Percentiles rank a stretch among this genome's conserved stretches.
Conservation (phyloP, 2,113 vertebrate species). For the Phocoena sinus region DNA sequence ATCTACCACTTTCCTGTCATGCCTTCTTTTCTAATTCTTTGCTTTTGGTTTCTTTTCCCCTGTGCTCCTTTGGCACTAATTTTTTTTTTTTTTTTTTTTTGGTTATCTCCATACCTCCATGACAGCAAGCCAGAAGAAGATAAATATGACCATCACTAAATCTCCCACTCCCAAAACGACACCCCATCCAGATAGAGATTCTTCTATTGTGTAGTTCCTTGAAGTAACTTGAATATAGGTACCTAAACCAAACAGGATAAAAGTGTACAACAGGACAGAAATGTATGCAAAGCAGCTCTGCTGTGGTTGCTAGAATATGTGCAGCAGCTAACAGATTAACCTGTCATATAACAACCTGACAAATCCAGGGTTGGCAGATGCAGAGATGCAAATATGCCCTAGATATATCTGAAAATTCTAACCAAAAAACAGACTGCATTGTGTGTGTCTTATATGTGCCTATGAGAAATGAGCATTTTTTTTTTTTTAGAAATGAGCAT, state of each 20-base stretch:
- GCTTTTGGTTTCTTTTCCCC: not conserved
- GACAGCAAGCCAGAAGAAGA: not conserved
- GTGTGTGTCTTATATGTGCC: not conserved
- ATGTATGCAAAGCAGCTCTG: not conserved
- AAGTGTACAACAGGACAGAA: not conserved
- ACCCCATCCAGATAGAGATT: not conserved
- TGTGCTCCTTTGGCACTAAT: not conserved
- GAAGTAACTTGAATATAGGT: not conserved
- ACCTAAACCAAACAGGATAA: not conserved
- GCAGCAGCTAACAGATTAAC: not conserved
- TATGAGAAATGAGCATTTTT: not conserved
- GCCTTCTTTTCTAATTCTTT: not conserved
- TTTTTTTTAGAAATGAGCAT: not conserved
- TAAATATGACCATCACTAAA: not conserved
- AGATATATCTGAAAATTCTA: not conserved
- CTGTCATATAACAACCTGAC: not conserved
- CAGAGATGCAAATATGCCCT: slow-evolving; percentile 5
- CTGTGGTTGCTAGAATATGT: not conserved
- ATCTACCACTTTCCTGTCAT: not conserved
- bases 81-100: not conserved
- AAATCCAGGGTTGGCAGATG: not conserved
- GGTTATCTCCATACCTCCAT: not conserved
- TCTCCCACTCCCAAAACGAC: not conserved
- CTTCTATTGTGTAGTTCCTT: not conserved
- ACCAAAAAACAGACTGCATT: not conserved